Conservation (phyloP, 2,797 vertebrate genomes). For the Amazonetta brasiliensis region DNA sequence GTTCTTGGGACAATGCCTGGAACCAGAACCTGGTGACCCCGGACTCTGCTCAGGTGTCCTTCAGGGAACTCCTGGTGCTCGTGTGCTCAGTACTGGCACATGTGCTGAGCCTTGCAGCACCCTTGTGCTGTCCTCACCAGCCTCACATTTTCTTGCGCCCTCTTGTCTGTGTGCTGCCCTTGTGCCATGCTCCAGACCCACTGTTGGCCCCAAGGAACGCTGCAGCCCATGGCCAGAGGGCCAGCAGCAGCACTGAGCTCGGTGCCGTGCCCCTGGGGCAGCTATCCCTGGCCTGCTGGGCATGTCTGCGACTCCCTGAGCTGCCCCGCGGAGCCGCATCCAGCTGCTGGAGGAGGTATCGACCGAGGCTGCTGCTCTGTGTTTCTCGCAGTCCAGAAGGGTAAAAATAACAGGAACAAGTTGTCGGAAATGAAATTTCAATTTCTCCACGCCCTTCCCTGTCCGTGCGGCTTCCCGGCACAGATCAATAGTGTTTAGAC, state of each 20-base stretch:
- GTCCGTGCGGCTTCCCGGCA: constrained; percentile 86
- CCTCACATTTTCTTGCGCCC: background rate
- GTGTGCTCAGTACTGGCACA: background rate
- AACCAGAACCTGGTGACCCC: background rate
- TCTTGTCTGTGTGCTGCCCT: background rate
- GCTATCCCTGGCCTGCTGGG: background rate
- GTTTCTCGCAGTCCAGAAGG: constrained; percentile 76
- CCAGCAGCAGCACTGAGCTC: background rate
- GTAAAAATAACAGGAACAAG: constrained; percentile 93
- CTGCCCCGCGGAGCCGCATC: background rate
- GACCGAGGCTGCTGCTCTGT: constrained; percentile 76
- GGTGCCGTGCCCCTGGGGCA: fast-evolving
- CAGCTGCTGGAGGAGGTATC: constrained; percentile 71
- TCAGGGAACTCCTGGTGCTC: too few relatives aligned
- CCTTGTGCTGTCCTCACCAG: background rate
- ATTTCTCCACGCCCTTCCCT: constrained; percentile 93
- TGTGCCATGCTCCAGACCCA: background rate
- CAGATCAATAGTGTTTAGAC: constrained; percentile 96
- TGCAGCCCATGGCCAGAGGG: background rate
- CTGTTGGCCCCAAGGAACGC: fast-evolving
- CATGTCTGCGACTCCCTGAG: fast-evolving
- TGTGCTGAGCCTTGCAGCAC: fast-evolving
- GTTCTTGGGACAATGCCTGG: background rate
- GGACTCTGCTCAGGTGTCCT: background rate
- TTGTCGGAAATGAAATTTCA: constrained; percentile 96